These are phyloP conservation scores for Hucho hucho DNA, from an alignment of 2,113 vertebrate species.

Conservation along the genomic window DNA sequence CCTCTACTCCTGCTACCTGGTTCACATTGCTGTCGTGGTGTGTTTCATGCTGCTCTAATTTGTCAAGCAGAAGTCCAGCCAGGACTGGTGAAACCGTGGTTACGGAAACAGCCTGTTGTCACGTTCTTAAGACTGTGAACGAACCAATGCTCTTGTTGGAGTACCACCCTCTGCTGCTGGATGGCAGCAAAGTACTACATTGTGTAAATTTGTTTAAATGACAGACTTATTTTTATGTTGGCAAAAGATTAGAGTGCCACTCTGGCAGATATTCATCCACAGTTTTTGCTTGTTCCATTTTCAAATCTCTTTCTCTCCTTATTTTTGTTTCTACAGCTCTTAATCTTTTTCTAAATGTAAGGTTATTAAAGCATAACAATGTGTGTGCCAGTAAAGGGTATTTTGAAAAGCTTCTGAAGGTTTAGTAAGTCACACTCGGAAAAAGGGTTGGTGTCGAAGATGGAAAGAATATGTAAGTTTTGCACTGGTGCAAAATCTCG, in stretches of 20 bases:
- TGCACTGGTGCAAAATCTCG: constrained; percentile 62
- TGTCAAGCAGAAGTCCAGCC: constrained; percentile 90
- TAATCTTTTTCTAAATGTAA: constrained; percentile 70
- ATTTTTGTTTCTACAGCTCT: constrained; percentile 58
- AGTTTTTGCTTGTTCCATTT: constrained; percentile 62
- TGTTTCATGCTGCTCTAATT: constrained; percentile 84
- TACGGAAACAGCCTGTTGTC: too few species aligned
- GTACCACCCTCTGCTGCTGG: constrained; percentile 75
- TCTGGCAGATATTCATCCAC: constrained; percentile 16
- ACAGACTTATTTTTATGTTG: constrained; percentile 12
- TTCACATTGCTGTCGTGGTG: constrained; percentile 72
- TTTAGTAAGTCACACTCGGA: constrained; percentile 57
- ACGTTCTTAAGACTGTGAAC: background rate
- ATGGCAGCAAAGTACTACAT: constrained; percentile 82
- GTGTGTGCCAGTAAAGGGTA: constrained; percentile 43
- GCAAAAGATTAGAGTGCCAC: constrained; percentile 47
- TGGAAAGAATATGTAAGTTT: constrained; percentile 48
- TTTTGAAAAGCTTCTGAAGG: constrained; percentile 38
- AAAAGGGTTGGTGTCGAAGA: constrained; percentile 39
- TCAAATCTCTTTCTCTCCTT: constrained; percentile 52
- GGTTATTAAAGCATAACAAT: constrained; percentile 70
- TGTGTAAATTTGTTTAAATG: background rate
- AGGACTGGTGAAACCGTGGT: constrained; percentile 80
- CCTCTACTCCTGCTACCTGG: constrained; percentile 80
- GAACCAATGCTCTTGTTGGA: constrained; percentile 23